Percentiles rank a stretch among this genome's conserved stretches.
Evolutionary conservation across 2,888 invertebrate genomes (phyloP).

Genomic region (Amphipoea lucens): DNA sequence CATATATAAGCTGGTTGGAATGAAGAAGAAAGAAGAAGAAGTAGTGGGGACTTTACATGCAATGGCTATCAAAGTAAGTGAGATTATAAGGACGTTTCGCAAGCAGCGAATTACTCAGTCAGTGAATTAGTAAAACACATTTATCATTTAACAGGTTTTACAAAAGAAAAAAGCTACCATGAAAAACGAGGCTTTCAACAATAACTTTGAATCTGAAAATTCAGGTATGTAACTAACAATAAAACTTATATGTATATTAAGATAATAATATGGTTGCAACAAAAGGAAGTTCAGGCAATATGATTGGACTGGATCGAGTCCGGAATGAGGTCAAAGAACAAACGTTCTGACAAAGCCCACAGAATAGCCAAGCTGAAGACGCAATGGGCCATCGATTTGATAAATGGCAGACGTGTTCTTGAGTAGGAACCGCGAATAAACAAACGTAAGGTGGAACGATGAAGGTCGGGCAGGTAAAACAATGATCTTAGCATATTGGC

Average conservation of each 20-base stretch:
- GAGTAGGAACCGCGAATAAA: no score
- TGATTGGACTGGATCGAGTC: background rate
- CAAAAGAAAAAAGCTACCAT: conserved; percentile 24
- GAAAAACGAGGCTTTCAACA: background rate
- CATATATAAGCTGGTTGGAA: conserved; percentile 9
- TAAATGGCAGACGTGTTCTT: no score
- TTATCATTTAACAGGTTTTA: conserved; percentile 10
- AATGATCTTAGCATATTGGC: background rate
- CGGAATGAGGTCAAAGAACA: background rate
- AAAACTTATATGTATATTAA: background rate
- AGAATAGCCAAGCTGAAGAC: background rate
- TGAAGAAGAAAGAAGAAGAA: conserved; percentile 23
- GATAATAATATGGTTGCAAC: background rate
- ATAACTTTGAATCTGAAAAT: background rate
- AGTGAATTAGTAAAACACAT: background rate
- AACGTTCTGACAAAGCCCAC: background rate
- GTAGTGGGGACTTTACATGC: conserved; percentile 8
- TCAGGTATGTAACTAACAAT: conserved; percentile 3
- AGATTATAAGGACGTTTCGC: background rate
- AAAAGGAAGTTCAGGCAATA: background rate
- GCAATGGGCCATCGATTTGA: background rate
- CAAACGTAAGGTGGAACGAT: background rate
- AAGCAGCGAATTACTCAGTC: background rate
- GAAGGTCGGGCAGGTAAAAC: background rate
- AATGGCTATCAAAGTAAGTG: conserved; percentile 25